These are phyloP conservation scores for Prietella phreatophila DNA, from an alignment of 2,113 vertebrate genomes.

Conservation along the genomic window DNA sequence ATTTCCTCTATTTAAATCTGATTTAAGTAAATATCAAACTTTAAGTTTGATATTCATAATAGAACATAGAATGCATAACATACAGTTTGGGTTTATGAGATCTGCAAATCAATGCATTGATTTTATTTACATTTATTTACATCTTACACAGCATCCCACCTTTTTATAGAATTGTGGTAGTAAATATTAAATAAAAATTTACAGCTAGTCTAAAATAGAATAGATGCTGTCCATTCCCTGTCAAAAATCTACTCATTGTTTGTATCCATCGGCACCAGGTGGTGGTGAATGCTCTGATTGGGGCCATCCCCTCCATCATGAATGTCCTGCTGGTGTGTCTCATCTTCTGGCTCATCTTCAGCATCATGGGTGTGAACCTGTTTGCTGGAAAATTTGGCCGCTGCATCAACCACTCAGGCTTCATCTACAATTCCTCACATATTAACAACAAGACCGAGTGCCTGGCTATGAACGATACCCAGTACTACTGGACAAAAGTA, in stretches of 20 bases:
- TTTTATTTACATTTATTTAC: no score
- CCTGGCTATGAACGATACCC: slow-evolving; percentile 75
- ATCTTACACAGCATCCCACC: no score
- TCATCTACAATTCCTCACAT: slow-evolving; percentile 72
- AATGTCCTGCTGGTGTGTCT: slow-evolving; percentile 97
- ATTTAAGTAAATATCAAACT: no score
- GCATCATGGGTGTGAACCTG: slow-evolving; percentile 99
- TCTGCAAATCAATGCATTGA: no score
- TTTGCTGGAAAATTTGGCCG: slow-evolving; percentile 95
- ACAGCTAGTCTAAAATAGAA: not conserved
- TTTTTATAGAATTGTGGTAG: no score
- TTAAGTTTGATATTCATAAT: no score
- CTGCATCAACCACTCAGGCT: slow-evolving; percentile 86
- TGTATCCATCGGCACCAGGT: slow-evolving; percentile 73
- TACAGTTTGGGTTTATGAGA: no score
- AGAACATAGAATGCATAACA: no score
- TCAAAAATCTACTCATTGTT: slow-evolving; percentile 30
- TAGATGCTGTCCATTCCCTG: not conserved
- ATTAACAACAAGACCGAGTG: slow-evolving; percentile 91
- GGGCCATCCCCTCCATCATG: slow-evolving; percentile 99
- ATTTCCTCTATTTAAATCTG: no score
- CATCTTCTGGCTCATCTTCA: slow-evolving; percentile 99
- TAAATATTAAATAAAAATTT: not conserved
- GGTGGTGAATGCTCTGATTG: slow-evolving; percentile 95
- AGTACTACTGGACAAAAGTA: slow-evolving; percentile 91